Percentiles rank a stretch among this genome's conserved stretches.
These are phyloP conservation scores for Mustela nigripes DNA, from an alignment of 2,113 vertebrate species.

Conservation along the genomic window DNA sequence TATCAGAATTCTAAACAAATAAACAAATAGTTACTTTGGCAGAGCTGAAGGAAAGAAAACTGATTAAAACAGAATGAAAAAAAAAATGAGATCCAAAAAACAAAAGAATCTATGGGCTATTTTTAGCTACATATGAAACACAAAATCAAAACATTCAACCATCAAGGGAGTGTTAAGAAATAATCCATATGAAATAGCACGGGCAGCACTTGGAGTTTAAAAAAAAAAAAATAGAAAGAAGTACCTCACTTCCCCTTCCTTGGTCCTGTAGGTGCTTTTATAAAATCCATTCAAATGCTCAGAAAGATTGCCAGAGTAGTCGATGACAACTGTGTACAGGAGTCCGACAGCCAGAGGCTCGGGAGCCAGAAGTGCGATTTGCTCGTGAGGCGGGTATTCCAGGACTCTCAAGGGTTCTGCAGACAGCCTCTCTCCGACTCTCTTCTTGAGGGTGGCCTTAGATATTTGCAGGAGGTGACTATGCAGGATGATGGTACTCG, in stretches of 20 bases:
- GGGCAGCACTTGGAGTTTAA: background rate
- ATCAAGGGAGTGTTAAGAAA: background rate
- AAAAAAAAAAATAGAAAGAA: background rate
- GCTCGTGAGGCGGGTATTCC: conserved; percentile 88
- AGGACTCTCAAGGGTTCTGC: conserved; percentile 83
- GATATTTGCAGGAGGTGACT: conserved; percentile 89
- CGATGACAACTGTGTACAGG: conserved; percentile 88
- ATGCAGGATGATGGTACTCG: conserved; percentile 91
- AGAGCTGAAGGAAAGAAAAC: conserved; percentile 16
- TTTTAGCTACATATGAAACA: conserved; percentile 24
- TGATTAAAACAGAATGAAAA: background rate
- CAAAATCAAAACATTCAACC: background rate
- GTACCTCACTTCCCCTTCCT: conserved; percentile 91
- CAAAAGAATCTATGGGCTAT: background rate
- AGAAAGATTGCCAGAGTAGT: conserved; percentile 91
- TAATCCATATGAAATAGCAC: background rate
- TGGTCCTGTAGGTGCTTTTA: conserved; percentile 93
- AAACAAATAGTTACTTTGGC: background rate
- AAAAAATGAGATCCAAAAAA: background rate
- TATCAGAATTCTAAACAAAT: background rate
- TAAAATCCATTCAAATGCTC: conserved; percentile 94
- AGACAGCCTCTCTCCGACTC: background rate
- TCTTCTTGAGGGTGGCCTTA: conserved; percentile 82
- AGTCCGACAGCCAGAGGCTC: conserved; percentile 84
- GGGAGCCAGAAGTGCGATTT: conserved; percentile 89